A percentile compares a stretch with the other conserved stretches of the same genome.
These are phyloP conservation scores for Stichopus horrens DNA, from an alignment of 53 echinoderm and acorn worm genomes.

Conservation along the genomic window DNA sequence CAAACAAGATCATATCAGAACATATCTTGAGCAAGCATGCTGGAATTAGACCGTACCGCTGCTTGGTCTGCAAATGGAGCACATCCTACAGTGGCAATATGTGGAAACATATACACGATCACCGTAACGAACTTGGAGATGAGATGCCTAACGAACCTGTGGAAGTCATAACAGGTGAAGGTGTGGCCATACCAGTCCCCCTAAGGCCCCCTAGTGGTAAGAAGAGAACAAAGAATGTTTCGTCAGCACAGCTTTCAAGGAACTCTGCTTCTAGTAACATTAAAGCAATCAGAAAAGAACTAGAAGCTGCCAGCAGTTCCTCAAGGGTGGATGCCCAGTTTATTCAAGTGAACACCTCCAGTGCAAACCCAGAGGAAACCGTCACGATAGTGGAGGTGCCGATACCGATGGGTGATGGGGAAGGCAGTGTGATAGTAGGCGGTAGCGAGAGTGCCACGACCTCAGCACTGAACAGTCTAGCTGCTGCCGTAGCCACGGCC, in stretches of 20 bases:
- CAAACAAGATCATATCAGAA: slow-evolving; percentile 91
- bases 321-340: neutral
- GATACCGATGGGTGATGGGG: slow-evolving; percentile 24
- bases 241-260: slow-evolving; percentile 8
- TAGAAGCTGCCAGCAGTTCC: slow-evolving; percentile 18
- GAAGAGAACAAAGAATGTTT: slow-evolving; percentile 36
- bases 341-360: neutral
- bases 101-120: slow-evolving; percentile 95
- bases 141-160: slow-evolving; percentile 64
- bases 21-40: slow-evolving; percentile 90
- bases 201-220: slow-evolving; percentile 55
- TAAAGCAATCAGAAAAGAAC: slow-evolving; percentile 22
- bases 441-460: slow-evolving; percentile 45
- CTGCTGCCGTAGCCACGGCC: slow-evolving; percentile 60
- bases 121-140: slow-evolving; percentile 73
- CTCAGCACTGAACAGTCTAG: slow-evolving; percentile 59
- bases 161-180: slow-evolving; percentile 51
- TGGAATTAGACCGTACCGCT: slow-evolving; percentile 73
- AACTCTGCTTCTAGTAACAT: slow-evolving; percentile 19
- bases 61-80: slow-evolving; percentile 83
- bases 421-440: slow-evolving; percentile 27
- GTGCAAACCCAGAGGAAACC: slow-evolving; percentile 17
- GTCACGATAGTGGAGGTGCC: slow-evolving; percentile 46
- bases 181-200: slow-evolving; percentile 53
- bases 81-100: slow-evolving; percentile 96